Evolutionary conservation across 2,113 vertebrate genomes (phyloP), one percentile per base, ranked within the genome.

Genomic region (Elephas maximus): DNA sequence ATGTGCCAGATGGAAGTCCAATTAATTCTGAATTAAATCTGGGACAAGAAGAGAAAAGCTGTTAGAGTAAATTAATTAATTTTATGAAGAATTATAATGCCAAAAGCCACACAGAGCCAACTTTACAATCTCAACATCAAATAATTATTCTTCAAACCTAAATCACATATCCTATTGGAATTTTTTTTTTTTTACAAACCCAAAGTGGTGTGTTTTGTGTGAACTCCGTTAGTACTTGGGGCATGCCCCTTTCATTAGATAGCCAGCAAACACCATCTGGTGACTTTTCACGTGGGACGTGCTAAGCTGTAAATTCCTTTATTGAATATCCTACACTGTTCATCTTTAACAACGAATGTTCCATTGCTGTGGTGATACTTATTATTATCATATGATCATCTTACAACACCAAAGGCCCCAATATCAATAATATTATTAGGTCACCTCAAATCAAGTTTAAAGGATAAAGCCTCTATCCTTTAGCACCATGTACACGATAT

Each of bases 11-110:
- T 73, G n/a, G 10, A 95, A 92, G 77, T 88, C 84, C 74, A 77
- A 44, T 17, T 90, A 95, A 91, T 95, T 94, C 78, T 96, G 48
- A 73, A 67, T 41, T 17, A 79, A 93, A 95, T 73, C 18, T 30
- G 60, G 37, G 57, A 20, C 65, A 94, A 63, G 24, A 45, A 95
- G 87, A 76, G 14, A 91, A 94, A 94, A 96, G 44, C 51, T 30
- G 24, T 77, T 65, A n/a, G 44, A 88, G 53, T 69, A 41, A 79
- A 53, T 51, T 6, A 89, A 60, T 83, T 76, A 53, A 92, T 81
- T 81, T 90, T 57, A 45, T 24, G 57, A 44, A 82, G 45, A 90
- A 91, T 57, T 41, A 48, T 18, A 65, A 88, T 63, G 45, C 73
- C 41, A 77, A 77, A 77, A 41, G 23, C 18, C 81, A 53, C 3